phyloP scores from a whole-genome alignment of 53 echinoderm and acorn worm species.

The Luidia sarsii region DNA sequence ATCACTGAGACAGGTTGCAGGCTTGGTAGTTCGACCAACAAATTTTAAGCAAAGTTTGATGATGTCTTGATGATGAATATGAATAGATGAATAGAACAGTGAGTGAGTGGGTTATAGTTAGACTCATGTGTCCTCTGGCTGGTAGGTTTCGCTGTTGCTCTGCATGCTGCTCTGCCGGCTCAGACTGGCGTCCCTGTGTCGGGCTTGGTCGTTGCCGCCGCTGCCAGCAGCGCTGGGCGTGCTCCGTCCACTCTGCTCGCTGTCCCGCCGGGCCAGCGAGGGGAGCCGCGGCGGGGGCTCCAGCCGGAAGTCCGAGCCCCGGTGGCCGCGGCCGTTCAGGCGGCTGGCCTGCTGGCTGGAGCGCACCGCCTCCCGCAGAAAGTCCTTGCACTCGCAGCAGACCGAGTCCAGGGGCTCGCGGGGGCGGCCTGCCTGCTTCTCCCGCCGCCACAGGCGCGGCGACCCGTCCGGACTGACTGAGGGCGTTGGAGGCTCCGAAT shows the following conservation, averaged over 20 bases:
- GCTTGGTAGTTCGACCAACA: no score
- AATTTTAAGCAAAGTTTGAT: no score
- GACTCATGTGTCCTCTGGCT: no score
- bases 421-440: slow-evolving; percentile 34
- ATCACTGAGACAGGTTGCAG: no score
- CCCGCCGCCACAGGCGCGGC: slow-evolving; percentile 46
- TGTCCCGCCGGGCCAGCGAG: slow-evolving; percentile 10
- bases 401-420: slow-evolving; percentile 75
- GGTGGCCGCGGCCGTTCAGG: slow-evolving; percentile 28
- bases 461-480: slow-evolving; percentile 39
- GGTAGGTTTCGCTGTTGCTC: slow-evolving; percentile 4
- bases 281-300: slow-evolving; percentile 25
- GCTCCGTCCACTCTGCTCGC: slow-evolving; percentile 10
- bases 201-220: not conserved
- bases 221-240: not conserved
- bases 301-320: slow-evolving; percentile 40
- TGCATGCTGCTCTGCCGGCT: slow-evolving; percentile 9
- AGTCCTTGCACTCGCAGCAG: slow-evolving; percentile 85
- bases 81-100: no score
- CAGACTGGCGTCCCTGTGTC: not conserved
- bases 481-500: slow-evolving; percentile 86
- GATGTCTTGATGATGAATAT: no score
- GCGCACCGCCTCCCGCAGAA: slow-evolving; percentile 70
- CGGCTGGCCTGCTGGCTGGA: slow-evolving; percentile 35
- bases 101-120: no score